A percentile compares a stretch with the other conserved stretches of the same genome.
These are phyloP conservation scores for Melanerpes formicivorus DNA, from an alignment of 2,113 vertebrate species.

Conservation along the genomic window DNA sequence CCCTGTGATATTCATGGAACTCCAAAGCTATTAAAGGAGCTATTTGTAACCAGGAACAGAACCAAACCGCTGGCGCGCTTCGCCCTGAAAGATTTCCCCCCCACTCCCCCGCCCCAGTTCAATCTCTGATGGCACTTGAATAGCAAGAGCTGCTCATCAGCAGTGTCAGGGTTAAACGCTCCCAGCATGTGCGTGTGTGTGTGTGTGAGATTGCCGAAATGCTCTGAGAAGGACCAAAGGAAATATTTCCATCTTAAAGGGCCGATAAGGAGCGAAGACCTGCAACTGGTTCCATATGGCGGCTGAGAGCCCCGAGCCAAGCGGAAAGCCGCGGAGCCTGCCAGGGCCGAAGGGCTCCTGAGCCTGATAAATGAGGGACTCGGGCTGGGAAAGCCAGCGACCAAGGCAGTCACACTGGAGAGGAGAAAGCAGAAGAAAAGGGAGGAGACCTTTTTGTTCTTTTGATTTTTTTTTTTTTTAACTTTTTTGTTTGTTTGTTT, in stretches of 20 bases:
- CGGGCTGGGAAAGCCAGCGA: constrained; percentile 45
- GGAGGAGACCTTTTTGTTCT: neutral
- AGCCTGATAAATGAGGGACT: constrained; percentile 57
- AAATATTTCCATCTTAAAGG: constrained; percentile 57
- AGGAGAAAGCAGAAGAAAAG: constrained; percentile 23
- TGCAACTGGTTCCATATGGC: constrained; percentile 74
- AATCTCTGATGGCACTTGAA: neutral
- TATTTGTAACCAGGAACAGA: constrained; percentile 31
- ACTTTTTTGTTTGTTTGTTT: neutral
- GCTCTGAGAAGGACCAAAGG: constrained; percentile 39
- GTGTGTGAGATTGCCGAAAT: constrained; percentile 28
- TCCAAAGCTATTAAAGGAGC: constrained; percentile 27
- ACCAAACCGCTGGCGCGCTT: neutral
- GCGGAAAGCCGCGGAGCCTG: neutral
- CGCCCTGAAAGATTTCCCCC: neutral
- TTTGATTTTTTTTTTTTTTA: neutral
- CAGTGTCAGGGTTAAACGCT: constrained; percentile 67
- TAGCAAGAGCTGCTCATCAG: constrained; percentile 5
- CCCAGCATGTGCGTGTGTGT: constrained; percentile 3
- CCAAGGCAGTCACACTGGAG: neutral
- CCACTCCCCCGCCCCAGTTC: neutral
- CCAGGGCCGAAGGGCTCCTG: neutral
- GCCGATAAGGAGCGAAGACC: constrained; percentile 65
- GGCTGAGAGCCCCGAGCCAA: constrained; percentile 13
- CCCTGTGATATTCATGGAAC: neutral